Percentiles rank a stretch among this genome's conserved stretches.
Evolutionary conservation across 2,113 vertebrate species (phyloP).

Genomic region (Chionis minor): DNA sequence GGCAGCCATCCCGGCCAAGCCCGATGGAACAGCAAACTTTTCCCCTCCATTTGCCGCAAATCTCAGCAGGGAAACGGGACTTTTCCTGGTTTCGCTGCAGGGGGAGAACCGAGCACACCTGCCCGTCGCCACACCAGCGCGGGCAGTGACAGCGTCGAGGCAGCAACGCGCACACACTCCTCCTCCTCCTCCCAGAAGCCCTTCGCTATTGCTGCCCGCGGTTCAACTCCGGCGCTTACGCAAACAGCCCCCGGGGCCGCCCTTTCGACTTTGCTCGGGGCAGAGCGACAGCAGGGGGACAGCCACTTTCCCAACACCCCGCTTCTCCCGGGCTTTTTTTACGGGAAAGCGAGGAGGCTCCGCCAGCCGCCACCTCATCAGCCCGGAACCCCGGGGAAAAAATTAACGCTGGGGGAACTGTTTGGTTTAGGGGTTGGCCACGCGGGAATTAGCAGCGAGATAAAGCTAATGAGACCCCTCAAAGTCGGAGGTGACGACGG

Average conservation of each 20-base stretch:
- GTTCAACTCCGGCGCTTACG: not conserved
- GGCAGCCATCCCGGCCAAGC: rapidly evolving
- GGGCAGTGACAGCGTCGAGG: not conserved
- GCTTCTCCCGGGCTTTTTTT: rapidly evolving
- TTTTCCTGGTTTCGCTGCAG: rapidly evolving
- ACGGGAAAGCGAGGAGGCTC: rapidly evolving
- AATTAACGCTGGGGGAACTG: no score
- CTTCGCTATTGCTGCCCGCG: rapidly evolving
- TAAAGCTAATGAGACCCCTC: not conserved
- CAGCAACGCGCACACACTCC: rapidly evolving
- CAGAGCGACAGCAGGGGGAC: not conserved
- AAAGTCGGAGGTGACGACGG: not conserved
- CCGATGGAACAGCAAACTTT: rapidly evolving
- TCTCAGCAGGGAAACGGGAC: not conserved
- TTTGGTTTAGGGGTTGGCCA: rapidly evolving
- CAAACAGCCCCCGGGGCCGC: not conserved
- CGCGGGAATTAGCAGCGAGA: no score
- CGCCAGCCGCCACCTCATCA: not conserved
- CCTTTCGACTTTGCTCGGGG: not conserved
- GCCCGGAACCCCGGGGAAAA: not conserved
- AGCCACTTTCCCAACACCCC: no score
- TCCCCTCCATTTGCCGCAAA: not conserved
- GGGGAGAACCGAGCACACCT: not conserved
- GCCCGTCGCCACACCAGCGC: not conserved
- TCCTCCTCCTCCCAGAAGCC: not conserved